These are phyloP conservation scores for Oncorhynchus keta DNA, from an alignment of 2,113 vertebrate genomes.

Conservation along the genomic window DNA sequence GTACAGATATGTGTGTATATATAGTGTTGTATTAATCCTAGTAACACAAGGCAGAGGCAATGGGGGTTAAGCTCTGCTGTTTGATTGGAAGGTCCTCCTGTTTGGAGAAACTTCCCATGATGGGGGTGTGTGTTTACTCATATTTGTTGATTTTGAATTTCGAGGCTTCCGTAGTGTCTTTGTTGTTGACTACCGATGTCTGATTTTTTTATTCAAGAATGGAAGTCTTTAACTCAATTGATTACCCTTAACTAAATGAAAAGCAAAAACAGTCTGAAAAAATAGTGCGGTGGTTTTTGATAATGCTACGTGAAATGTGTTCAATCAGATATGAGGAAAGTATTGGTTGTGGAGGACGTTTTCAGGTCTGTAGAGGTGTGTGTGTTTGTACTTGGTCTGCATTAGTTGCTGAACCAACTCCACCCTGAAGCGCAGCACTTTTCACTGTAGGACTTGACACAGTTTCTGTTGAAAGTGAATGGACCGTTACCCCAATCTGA, in stretches of 20 bases:
- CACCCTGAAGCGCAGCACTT: slow-evolving; percentile 42
- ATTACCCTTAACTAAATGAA: not conserved
- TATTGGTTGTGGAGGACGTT: not conserved
- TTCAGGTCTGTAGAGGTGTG: not conserved
- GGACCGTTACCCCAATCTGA: not conserved
- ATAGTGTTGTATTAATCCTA: slow-evolving; percentile 5
- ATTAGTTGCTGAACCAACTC: not conserved
- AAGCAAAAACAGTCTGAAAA: not conserved
- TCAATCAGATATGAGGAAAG: not conserved
- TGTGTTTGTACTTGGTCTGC: slow-evolving; percentile 22
- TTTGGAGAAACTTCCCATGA: not conserved
- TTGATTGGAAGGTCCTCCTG: not conserved
- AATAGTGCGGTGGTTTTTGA: not conserved
- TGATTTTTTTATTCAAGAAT: not conserved
- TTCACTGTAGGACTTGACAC: slow-evolving; percentile 6
- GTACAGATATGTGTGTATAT: slow-evolving; percentile 12
- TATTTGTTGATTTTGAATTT: slow-evolving; percentile 14
- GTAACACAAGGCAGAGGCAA: slow-evolving; percentile 2
- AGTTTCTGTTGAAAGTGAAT: slow-evolving; percentile 4
- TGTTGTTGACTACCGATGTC: not conserved
- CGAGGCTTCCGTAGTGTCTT: not conserved
- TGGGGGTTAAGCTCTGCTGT: not conserved
- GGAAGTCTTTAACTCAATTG: too few relatives aligned
- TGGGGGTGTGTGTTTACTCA: not conserved
- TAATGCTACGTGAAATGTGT: not conserved